Evolutionary conservation across 2,113 vertebrate species (phyloP).

Genomic region (Rhodinocichla rosea): DNA sequence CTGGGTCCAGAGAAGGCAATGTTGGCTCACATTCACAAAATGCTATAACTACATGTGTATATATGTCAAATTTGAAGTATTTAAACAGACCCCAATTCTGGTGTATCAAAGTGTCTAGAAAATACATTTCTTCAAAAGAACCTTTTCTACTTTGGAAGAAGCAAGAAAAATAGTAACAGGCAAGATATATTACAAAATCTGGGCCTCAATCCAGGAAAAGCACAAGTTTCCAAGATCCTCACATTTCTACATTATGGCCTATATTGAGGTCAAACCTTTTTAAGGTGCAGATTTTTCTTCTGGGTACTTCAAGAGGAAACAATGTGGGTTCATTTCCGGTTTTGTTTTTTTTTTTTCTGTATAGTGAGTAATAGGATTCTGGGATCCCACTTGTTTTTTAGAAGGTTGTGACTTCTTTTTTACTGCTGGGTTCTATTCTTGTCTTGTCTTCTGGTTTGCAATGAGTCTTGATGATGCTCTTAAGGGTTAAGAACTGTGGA

Average conservation of each 20-base stretch:
- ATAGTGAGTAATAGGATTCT: not conserved
- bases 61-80: conserved; percentile 9
- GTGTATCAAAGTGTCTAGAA: conserved; percentile 10
- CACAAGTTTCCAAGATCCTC: conserved; percentile 52
- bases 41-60: not conserved
- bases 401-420: not conserved
- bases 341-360: not conserved
- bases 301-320: conserved; percentile 26
- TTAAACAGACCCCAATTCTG: conserved; percentile 16
- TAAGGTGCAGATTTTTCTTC: conserved; percentile 38
- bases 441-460: not conserved
- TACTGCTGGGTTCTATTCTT: not conserved
- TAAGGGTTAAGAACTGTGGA: not conserved
- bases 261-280: conserved; percentile 41
- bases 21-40: not conserved
- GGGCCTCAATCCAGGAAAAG: conserved; percentile 54
- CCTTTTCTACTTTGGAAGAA: conserved; percentile 45
- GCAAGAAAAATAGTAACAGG: conserved; percentile 48
- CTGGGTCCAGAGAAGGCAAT: not conserved
- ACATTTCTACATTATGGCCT: conserved; percentile 26
- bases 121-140: conserved; percentile 41
- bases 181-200: conserved; percentile 58
- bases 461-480: not conserved
- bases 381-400: not conserved
- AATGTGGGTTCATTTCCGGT: not conserved